phyloP scores from a whole-genome alignment of 2,888 invertebrate genomes.

The Chymomyza fuscimana region DNA sequence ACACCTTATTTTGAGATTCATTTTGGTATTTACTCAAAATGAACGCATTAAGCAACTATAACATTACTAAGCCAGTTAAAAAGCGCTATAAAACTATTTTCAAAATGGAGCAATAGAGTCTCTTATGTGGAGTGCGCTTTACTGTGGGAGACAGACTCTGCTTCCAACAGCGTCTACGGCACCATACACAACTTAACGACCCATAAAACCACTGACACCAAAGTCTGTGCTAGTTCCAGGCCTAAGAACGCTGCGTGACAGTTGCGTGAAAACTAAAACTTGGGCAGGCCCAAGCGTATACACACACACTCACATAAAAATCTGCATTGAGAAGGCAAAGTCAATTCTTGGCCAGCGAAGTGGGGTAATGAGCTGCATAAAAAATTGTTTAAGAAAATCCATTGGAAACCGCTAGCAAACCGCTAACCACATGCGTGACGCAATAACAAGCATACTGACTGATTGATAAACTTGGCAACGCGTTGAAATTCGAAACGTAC shows the following conservation, averaged over 20 bases:
- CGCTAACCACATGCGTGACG: slow-evolving; percentile 4
- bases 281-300: neutral
- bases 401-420: neutral
- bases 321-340: neutral
- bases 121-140: too few species aligned
- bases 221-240: neutral
- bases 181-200: neutral
- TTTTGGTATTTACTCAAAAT: too few species aligned
- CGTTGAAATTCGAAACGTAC: slow-evolving; percentile 14
- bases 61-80: too few species aligned
- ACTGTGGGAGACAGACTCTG: too few species aligned
- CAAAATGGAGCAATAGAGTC: too few species aligned
- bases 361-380: slow-evolving; percentile 3
- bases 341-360: neutral
- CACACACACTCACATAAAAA: neutral
- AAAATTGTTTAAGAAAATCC: neutral
- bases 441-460: neutral
- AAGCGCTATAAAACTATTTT: too few species aligned
- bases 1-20: too few species aligned
- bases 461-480: slow-evolving; percentile 28
- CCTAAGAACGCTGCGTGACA: neutral
- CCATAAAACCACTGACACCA: neutral
- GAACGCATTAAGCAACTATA: too few species aligned
- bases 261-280: neutral
- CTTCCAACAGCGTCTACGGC: neutral